Evolutionary conservation across 2,113 vertebrate species (phyloP).

Genomic region (Serinus canaria): DNA sequence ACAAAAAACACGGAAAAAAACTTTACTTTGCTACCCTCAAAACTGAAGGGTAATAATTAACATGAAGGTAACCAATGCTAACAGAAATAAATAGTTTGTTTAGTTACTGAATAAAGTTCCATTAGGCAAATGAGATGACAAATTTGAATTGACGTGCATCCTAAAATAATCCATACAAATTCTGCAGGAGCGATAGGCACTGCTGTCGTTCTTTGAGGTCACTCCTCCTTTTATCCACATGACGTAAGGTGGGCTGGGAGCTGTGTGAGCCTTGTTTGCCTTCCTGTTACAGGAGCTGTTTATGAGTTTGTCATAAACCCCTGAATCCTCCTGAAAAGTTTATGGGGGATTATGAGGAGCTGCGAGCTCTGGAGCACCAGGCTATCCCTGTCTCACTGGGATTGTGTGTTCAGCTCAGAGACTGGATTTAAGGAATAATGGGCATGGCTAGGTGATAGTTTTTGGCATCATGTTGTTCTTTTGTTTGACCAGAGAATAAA

Average conservation of each 20-base stretch:
- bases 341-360: neutral
- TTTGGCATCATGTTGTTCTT: neutral
- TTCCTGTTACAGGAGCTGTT: neutral
- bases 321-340: neutral
- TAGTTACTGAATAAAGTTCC: neutral
- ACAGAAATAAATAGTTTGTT: neutral
- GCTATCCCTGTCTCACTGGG: neutral
- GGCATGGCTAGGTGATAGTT: neutral
- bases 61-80: neutral
- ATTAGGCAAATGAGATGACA: neutral
- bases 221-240: neutral
- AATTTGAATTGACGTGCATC: constrained; percentile 10
- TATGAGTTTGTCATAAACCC: neutral
- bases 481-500: neutral
- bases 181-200: neutral
- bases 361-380: neutral
- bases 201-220: neutral
- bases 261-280: neutral
- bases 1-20: neutral
- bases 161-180: neutral
- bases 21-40: neutral
- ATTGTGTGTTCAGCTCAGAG: neutral
- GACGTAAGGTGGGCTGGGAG: rapidly evolving
- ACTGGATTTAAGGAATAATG: neutral
- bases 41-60: neutral